Base-by-base conservation (phyloP, 2,888 invertebrate species). In the Cheilosia vulpina region DNA sequence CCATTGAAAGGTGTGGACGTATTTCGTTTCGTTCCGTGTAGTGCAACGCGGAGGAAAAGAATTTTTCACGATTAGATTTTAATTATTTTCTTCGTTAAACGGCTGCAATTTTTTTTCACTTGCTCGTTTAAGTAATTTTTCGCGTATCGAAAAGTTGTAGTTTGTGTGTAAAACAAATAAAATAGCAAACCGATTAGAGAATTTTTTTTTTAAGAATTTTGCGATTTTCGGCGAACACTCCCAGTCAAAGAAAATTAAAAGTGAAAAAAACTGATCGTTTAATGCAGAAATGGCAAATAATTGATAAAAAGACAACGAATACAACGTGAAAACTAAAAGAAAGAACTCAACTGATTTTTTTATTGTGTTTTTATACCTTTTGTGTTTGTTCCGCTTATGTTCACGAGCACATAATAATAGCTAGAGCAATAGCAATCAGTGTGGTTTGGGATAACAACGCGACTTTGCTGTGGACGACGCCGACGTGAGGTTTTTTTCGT, bases 1-100 rank as follows among this genome's bases (percentile, higher is more conserved):
- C 88, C 88, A 88, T 89, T 87, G 88, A 84, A 89, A 89, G 89
- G 89, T 89, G 89, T 89, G 89, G 88, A 89, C 89, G 89, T 89
- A 87, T 88, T 66, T 71, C 34, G 60, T 66, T 76, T 79, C 65
- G 45, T 75, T 77, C 73, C 80, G 58, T 77, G 58, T 45, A 60
- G 60, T 77, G 60, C 53, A 85, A 82, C 87, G 82, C 87, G 87
- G 69, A 87, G 69, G 68, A 79, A 57, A 52, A 65, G 43, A 76
- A 72, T 68, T 72, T 66, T 69, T 78, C 13, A 41, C 69, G 69
- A 58, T 57, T 58, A 69, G 60, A 75, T 71, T 84, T n/a, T 57
- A 75, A 72, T 73, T 47, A 55, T 62, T 69, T 71, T 75, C 60
- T 9, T 57, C 43, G 31, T 72, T 27, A 15, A 45, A 62, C 63